Conservation (phyloP, 2,797 vertebrate species). For the Pyrocephalus nanus region DNA sequence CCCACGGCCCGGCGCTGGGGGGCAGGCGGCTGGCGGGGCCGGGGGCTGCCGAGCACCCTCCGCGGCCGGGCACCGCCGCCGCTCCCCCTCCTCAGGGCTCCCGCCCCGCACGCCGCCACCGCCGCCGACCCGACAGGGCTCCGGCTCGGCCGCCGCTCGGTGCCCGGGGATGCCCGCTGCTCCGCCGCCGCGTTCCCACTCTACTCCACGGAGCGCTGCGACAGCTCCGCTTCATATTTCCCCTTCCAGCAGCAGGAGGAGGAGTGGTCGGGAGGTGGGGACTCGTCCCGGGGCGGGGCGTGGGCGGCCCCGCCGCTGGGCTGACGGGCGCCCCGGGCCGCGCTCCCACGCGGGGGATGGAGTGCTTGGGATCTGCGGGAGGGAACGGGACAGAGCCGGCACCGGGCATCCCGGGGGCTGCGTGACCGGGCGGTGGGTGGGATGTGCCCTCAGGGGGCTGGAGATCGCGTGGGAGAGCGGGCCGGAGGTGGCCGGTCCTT, state of each 20-base stretch:
- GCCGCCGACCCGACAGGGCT: not conserved
- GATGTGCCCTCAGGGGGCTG: not conserved
- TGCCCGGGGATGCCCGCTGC: not conserved
- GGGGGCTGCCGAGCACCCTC: not conserved
- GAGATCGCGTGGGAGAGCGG: not conserved
- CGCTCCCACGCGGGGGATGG: not conserved
- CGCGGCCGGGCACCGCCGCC: not conserved
- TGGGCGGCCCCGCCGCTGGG: not conserved
- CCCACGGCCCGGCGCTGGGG: not conserved
- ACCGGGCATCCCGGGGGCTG: not conserved
- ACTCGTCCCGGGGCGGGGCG: conserved; percentile 2
- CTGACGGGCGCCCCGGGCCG: not conserved
- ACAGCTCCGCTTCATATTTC: conserved; percentile 76
- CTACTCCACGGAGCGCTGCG: not conserved
- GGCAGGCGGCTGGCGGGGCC: not conserved
- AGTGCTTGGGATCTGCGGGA: not conserved
- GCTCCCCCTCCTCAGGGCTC: not conserved
- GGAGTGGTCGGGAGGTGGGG: conserved; percentile 18
- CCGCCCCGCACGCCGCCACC: not conserved
- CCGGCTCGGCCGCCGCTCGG: not conserved
- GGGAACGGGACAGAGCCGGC: not conserved
- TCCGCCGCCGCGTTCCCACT: accelerated
- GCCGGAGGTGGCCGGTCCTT: not conserved
- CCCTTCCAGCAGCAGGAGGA: conserved; percentile 35
- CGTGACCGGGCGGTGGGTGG: not conserved